A percentile compares a stretch with the other conserved stretches of the same genome.
These are phyloP conservation scores for Cephus sareptanus DNA, from an alignment of 2,888 invertebrate species.

Conservation along the genomic window DNA sequence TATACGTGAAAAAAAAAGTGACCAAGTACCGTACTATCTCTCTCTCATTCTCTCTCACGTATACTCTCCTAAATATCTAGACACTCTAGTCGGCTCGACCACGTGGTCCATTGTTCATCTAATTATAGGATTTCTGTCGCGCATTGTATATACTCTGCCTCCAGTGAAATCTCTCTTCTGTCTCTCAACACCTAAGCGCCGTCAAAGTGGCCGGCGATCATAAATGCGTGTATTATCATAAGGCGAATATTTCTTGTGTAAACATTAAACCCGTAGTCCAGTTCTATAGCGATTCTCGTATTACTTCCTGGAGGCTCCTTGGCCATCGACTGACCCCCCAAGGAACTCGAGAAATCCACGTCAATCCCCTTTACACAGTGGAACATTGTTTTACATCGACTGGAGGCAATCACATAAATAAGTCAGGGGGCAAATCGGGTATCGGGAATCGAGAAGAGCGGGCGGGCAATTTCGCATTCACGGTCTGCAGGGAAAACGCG, in stretches of 20 bases:
- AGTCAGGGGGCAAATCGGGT: slow-evolving; percentile 39
- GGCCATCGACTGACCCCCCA: background rate
- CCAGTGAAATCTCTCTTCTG: slow-evolving; percentile 37
- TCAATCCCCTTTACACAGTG: slow-evolving; percentile 37
- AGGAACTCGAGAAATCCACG: slow-evolving; percentile 30
- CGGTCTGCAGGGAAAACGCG: slow-evolving; percentile 56
- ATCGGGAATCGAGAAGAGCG: slow-evolving; percentile 36
- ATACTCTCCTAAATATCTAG: background rate
- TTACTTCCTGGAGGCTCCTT: background rate
- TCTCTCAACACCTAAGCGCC: slow-evolving; percentile 18
- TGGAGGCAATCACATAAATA: slow-evolving; percentile 58
- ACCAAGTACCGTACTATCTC: background rate
- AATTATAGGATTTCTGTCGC: slow-evolving; percentile 60
- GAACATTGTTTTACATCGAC: slow-evolving; percentile 55
- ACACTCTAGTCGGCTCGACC: slow-evolving; percentile 22
- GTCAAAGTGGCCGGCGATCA: background rate
- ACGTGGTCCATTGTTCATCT: slow-evolving; percentile 61
- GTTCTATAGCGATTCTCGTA: background rate
- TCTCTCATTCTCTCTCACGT: background rate
- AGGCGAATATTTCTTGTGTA: slow-evolving; percentile 2
- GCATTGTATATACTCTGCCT: slow-evolving; percentile 56
- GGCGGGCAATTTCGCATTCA: slow-evolving; percentile 58
- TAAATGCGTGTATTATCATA: background rate
- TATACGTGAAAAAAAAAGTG: background rate
- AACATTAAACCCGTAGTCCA: slow-evolving; percentile 14